phyloP scores from a whole-genome alignment of 1,140 invertebrate species.

The Luehdorfia chinensis region DNA sequence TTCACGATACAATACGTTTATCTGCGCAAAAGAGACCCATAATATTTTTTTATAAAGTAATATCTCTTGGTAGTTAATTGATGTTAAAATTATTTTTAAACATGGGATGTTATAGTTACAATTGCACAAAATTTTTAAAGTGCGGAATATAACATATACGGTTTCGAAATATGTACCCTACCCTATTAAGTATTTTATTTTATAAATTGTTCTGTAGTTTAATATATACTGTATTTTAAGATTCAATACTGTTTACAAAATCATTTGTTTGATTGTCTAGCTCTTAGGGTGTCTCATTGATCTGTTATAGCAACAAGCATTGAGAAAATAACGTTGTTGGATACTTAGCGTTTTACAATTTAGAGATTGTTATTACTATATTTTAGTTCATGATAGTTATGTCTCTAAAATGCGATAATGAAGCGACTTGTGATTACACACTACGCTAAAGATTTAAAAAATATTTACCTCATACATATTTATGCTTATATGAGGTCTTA shows the following conservation, averaged over 20 bases:
- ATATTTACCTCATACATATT: constrained; percentile 27
- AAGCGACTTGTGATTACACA: constrained; percentile 7
- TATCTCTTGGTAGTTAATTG: background rate
- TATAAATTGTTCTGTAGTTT: constrained; percentile 13
- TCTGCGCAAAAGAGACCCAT: background rate
- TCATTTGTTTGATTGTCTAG: constrained; percentile 6
- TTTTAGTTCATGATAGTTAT: constrained; percentile 22
- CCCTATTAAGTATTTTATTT: constrained; percentile 15
- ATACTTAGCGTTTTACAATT: constrained; percentile 26
- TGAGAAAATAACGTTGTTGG: constrained; percentile 18
- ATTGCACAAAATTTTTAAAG: constrained; percentile 15
- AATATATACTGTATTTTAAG: constrained; percentile 14
- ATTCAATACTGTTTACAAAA: constrained; percentile 15
- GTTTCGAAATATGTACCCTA: constrained; percentile 16
- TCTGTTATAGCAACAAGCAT: constrained; percentile 10
- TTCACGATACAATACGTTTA: too few relatives aligned
- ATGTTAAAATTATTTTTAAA: constrained; percentile 17
- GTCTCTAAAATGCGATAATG: constrained; percentile 22
- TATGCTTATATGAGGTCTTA: constrained; percentile 36
- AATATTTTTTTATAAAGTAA: background rate
- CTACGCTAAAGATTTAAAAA: constrained; percentile 12
- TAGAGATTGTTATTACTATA: constrained; percentile 26
- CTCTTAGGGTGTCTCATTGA: constrained; percentile 1
- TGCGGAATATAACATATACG: constrained; percentile 4
- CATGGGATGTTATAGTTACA: constrained; percentile 11